Percentiles rank a stretch among this genome's conserved stretches.
Conservation (phyloP, 2,888 invertebrate genomes). For the Drosophila mimetica region DNA sequence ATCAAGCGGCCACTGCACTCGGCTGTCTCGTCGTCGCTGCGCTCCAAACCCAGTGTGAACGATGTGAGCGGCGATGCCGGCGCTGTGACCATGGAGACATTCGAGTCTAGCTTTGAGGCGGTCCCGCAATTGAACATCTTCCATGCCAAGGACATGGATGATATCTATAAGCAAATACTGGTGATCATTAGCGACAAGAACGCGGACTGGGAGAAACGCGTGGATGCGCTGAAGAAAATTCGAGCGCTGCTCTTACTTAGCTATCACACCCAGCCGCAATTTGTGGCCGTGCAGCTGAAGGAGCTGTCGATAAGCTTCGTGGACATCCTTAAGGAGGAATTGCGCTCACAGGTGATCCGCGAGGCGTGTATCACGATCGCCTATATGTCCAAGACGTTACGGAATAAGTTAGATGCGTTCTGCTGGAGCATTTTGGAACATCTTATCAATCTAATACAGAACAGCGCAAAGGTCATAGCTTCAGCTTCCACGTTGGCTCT, state of each 20-base stretch:
- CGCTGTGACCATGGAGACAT: conserved; percentile 94
- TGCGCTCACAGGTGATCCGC: conserved; percentile 93
- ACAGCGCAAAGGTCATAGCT: conserved; percentile 97
- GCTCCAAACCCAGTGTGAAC: conserved; percentile 74
- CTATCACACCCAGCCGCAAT: conserved; percentile 88
- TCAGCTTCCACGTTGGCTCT: conserved; percentile 94
- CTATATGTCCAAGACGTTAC: conserved; percentile 93
- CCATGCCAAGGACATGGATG: conserved; percentile 92
- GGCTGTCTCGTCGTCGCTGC: conserved; percentile 80
- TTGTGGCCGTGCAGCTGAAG: conserved; percentile 90
- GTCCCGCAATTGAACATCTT: conserved; percentile 93
- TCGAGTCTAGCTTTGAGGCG: conserved; percentile 93
- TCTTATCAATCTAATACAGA: conserved; percentile 95
- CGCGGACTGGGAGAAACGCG: conserved; percentile 97
- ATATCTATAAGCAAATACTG: conserved; percentile 90
- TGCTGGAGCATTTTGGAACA: conserved; percentile 92
- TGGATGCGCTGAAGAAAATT: conserved; percentile 94
- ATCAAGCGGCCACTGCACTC: conserved; percentile 84
- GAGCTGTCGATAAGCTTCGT: conserved; percentile 92
- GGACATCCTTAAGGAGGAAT: conserved; percentile 93
- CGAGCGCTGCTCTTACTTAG: conserved; percentile 93
- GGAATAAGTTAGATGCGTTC: conserved; percentile 93
- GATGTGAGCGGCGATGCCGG: conserved; percentile 88
- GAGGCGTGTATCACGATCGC: conserved; percentile 98
- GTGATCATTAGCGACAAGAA: conserved; percentile 91